These are phyloP conservation scores for Arrhamphus sclerolepis DNA, from an alignment of 2,797 vertebrate genomes.

Conservation along the genomic window DNA sequence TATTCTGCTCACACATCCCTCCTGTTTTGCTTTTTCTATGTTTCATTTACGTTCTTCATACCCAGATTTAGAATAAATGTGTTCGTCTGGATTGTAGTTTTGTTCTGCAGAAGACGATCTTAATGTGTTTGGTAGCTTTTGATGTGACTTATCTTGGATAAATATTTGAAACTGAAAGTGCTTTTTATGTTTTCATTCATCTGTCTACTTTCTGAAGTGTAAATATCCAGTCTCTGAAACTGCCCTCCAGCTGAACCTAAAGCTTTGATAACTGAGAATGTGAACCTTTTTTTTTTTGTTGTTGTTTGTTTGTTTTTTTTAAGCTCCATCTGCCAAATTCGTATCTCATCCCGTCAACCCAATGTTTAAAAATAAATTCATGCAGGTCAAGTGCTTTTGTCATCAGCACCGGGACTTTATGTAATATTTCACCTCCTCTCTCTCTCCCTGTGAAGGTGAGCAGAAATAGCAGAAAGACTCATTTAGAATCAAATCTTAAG, in stretches of 20 bases:
- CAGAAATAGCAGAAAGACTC: conserved; percentile 57
- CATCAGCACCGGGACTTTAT: conserved; percentile 47
- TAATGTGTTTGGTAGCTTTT: neutral
- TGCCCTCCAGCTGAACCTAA: conserved; percentile 39
- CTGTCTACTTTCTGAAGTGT: conserved; percentile 21
- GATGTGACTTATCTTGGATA: neutral
- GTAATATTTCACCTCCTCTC: conserved; percentile 38
- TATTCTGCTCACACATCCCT: neutral
- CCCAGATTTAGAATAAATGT: neutral
- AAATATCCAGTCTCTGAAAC: conserved; percentile 21
- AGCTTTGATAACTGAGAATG: conserved; percentile 35
- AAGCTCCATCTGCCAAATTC: conserved; percentile 38
- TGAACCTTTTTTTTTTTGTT: too few species aligned
- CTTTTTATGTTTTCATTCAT: conserved; percentile 31
- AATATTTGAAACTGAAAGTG: conserved; percentile 43
- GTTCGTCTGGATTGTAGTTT: neutral
- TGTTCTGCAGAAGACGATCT: neutral
- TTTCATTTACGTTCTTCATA: conserved; percentile 2
- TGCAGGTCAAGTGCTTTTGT: conserved; percentile 44
- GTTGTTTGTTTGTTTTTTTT: conserved; percentile 47
- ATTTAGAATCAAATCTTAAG: conserved; percentile 59
- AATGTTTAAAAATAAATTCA: conserved; percentile 64
- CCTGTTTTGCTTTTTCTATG: neutral
- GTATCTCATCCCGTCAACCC: conserved; percentile 56
- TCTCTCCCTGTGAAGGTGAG: conserved; percentile 11